Percentiles rank a stretch among this genome's conserved stretches.
These are phyloP conservation scores for Asobara japonica DNA, from an alignment of 1,140 invertebrate species.

Conservation along the genomic window DNA sequence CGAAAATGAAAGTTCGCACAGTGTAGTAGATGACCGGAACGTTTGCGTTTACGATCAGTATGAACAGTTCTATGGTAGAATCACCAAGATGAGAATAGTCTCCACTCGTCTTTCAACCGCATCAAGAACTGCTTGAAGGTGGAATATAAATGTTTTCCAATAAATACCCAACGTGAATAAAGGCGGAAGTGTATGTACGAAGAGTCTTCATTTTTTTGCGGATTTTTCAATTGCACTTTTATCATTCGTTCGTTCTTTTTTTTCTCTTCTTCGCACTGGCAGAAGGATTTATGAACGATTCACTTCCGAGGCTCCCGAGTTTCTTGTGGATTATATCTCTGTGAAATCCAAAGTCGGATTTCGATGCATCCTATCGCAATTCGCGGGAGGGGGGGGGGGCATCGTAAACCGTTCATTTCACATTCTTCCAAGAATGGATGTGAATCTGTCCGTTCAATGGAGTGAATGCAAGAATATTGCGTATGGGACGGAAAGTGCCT, in stretches of 20 bases:
- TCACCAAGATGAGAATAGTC: constrained; percentile 36
- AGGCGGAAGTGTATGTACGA: background rate
- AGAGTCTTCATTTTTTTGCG: background rate
- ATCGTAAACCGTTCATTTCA: constrained; percentile 27
- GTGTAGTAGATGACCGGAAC: constrained; percentile 30
- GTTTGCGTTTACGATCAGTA: constrained; percentile 21
- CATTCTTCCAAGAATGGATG: constrained; percentile 26
- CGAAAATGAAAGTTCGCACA: constrained; percentile 59
- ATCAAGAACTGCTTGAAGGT: background rate
- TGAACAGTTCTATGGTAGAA: background rate
- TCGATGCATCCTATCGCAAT: background rate
- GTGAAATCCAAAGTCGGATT: constrained; percentile 7
- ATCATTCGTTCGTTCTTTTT: background rate
- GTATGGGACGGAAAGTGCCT: background rate
- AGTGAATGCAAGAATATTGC: background rate
- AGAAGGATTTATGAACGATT: constrained; percentile 13
- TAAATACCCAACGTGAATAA: background rate
- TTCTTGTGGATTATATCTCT: background rate
- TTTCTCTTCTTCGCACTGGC: background rate
- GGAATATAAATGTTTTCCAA: constrained; percentile 17
- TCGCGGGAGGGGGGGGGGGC: background rate
- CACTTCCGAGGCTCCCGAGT: background rate
- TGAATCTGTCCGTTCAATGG: background rate
- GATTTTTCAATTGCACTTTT: background rate
- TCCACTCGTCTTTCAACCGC: constrained; percentile 38